These are phyloP conservation scores for Volucella bombylans DNA, from an alignment of 2,888 invertebrate genomes.

Conservation along the genomic window DNA sequence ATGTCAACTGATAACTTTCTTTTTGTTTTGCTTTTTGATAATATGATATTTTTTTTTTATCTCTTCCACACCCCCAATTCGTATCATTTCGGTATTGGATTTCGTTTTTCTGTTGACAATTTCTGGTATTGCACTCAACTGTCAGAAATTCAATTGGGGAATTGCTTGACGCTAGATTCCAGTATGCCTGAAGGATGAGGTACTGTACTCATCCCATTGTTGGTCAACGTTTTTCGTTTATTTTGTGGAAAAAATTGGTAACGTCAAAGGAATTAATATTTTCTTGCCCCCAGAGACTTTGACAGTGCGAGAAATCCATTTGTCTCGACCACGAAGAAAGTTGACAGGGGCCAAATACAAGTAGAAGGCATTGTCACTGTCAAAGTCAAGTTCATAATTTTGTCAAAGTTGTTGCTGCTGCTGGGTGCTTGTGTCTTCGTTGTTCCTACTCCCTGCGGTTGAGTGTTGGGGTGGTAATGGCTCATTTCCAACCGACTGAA, in stretches of 20 bases:
- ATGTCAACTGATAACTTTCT: constrained; percentile 61
- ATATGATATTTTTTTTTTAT: constrained; percentile 12
- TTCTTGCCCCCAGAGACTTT: constrained; percentile 28
- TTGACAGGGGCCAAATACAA: neutral
- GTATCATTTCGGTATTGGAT: constrained; percentile 47
- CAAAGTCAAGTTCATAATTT: constrained; percentile 66
- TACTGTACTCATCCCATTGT: neutral
- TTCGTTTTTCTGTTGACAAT: constrained; percentile 43
- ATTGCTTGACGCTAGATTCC: constrained; percentile 26
- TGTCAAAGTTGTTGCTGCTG: constrained; percentile 48
- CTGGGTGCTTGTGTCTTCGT: neutral
- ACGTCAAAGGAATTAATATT: constrained; percentile 52
- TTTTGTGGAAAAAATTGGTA: constrained; percentile 12
- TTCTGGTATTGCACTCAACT: constrained; percentile 31
- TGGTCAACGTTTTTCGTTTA: constrained; percentile 14
- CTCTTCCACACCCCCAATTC: neutral
- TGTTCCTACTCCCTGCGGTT: neutral
- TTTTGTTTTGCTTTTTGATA: constrained; percentile 36
- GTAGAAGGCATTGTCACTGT: constrained; percentile 35
- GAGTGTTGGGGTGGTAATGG: constrained; percentile 30
- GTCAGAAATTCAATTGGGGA: constrained; percentile 57
- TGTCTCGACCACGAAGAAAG: neutral
- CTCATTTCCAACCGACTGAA: constrained; percentile 58
- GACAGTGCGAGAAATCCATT: constrained; percentile 16
- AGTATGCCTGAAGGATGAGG: neutral